Percentiles rank a stretch among this genome's conserved stretches.
Conservation (phyloP, 2,113 vertebrate species). For the Sylvia atricapilla region DNA sequence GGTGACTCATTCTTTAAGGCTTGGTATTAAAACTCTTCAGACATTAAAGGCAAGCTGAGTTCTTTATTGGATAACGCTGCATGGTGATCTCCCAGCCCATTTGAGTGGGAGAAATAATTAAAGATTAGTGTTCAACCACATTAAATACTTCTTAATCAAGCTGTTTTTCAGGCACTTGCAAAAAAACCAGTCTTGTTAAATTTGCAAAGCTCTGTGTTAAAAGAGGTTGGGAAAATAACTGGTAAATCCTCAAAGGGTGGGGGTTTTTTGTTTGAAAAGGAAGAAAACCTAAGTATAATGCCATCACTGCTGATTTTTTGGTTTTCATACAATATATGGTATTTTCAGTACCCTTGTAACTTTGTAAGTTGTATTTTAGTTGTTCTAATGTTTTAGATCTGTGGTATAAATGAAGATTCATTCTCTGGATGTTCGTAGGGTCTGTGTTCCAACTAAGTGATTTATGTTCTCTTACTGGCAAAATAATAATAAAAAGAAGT, state of each 20-base stretch:
- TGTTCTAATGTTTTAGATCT: background rate
- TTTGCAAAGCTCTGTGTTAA: background rate
- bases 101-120: background rate
- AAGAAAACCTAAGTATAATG: background rate
- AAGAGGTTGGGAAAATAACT: background rate
- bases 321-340: background rate
- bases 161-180: background rate
- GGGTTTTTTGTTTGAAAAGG: background rate
- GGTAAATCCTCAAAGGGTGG: background rate
- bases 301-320: background rate
- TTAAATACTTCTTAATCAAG: background rate
- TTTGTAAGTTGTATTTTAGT: background rate
- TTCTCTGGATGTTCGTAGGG: background rate
- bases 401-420: background rate
- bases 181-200: background rate
- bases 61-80: background rate
- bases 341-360: background rate
- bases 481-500: background rate
- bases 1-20: background rate
- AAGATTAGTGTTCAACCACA: background rate
- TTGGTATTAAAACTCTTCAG: background rate
- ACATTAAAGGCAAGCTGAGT: background rate
- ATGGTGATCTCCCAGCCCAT: background rate
- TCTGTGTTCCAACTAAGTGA: background rate
- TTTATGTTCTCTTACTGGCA: background rate